Conservation (phyloP, 2,888 invertebrate genomes). For the Dexiosoma caninum region DNA sequence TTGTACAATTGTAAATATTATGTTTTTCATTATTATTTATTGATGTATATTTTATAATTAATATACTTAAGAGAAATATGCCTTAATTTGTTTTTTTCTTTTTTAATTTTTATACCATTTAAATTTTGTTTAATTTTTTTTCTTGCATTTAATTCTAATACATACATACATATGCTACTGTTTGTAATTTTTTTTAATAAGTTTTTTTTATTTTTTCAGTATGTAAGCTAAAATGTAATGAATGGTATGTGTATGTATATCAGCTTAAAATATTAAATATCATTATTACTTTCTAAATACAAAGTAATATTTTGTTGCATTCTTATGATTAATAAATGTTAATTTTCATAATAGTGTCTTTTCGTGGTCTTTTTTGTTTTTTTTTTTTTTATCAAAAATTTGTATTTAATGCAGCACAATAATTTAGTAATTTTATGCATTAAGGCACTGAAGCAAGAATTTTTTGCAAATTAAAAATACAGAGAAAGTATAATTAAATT, state of each 20-base stretch:
- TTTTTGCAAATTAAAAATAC: constrained; percentile 71
- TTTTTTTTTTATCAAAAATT: constrained; percentile 54
- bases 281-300: constrained; percentile 43
- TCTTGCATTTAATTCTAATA: constrained; percentile 33
- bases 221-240: constrained; percentile 61
- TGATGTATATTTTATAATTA: constrained; percentile 57
- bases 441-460: constrained; percentile 76
- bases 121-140: constrained; percentile 13
- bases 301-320: constrained; percentile 54
- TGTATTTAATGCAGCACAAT: constrained; percentile 62
- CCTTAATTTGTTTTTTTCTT: constrained; percentile 38
- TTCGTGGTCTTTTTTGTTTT: constrained; percentile 5
- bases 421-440: constrained; percentile 65
- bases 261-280: constrained; percentile 53
- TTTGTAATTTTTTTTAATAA: constrained; percentile 11
- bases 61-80: constrained; percentile 55
- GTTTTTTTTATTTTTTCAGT: constrained; percentile 14
- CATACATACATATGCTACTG: constrained; percentile 46
- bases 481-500: constrained; percentile 49
- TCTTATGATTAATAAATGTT: constrained; percentile 26
- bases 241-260: too few relatives aligned
- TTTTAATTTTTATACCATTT: constrained; percentile 20
- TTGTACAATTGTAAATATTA: not conserved
- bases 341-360: not conserved
- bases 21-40: constrained; percentile 41